Evolutionary conservation across 2,113 vertebrate genomes (phyloP).

Genomic region (Probosciger aterrimus): DNA sequence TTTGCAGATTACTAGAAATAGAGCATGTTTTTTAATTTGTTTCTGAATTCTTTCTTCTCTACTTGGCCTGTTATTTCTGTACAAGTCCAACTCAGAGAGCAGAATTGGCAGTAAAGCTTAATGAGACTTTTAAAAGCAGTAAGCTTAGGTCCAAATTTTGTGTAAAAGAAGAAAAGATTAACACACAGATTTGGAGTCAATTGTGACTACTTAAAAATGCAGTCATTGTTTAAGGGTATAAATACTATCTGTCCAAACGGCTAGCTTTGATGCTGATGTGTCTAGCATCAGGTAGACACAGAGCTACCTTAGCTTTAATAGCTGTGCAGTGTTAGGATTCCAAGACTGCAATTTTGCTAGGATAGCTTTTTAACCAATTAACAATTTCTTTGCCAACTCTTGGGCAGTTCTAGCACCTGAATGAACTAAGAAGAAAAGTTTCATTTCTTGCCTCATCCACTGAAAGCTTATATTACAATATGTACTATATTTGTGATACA

Average conservation of each 20-base stretch:
- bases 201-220: neutral
- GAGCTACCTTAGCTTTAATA: neutral
- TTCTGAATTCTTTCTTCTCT: neutral
- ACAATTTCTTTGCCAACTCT: neutral
- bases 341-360: neutral
- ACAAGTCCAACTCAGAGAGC: neutral
- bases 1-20: neutral
- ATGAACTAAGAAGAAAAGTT: neutral
- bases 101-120: neutral
- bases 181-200: neutral
- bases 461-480: neutral
- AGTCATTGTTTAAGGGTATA: neutral
- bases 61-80: neutral
- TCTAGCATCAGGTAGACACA: neutral
- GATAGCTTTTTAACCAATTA: neutral
- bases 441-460: neutral
- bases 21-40: neutral
- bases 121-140: neutral
- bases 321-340: neutral
- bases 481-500: neutral
- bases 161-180: neutral
- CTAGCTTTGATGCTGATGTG: neutral
- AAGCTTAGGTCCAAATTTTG: neutral
- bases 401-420: neutral
- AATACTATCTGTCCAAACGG: neutral